These are phyloP conservation scores for Hippocampus zosterae DNA, from an alignment of 2,113 vertebrate genomes.

Conservation along the genomic window DNA sequence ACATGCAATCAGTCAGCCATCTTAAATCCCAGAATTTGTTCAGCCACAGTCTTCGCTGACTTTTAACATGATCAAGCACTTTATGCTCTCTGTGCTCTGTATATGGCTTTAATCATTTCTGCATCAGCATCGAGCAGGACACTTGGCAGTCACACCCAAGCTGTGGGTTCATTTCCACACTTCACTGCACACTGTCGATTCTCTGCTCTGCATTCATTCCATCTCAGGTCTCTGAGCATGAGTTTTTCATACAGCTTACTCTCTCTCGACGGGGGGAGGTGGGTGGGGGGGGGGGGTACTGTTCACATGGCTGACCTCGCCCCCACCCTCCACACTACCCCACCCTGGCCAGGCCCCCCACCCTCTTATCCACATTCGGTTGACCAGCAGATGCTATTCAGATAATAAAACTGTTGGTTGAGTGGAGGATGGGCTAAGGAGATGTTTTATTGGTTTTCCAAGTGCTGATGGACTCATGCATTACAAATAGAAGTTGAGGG, in stretches of 20 bases:
- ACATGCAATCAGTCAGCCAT: too few species aligned
- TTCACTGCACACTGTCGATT: not conserved
- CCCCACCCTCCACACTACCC: conserved; percentile 17
- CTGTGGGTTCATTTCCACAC: conserved; percentile 19
- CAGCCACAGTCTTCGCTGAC: not conserved
- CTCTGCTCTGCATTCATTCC: not conserved
- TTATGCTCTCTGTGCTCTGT: not conserved
- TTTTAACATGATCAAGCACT: not conserved
- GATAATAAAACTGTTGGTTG: conserved; percentile 27
- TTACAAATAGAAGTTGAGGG: not conserved
- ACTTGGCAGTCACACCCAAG: conserved; percentile 8
- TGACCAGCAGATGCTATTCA: conserved; percentile 58
- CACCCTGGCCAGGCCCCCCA: conserved; percentile 44
- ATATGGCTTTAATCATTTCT: too few species aligned
- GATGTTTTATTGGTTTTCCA: not conserved
- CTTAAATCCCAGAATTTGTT: too few species aligned
- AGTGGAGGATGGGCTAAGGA: conserved; percentile 49
- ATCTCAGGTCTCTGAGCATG: conserved; percentile 9
- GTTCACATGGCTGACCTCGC: conserved; percentile 43
- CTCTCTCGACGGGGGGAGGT: conserved; percentile 11
- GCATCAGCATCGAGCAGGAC: conserved; percentile 2
- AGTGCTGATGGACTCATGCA: not conserved
- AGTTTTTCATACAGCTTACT: conserved; percentile 9
- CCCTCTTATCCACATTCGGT: conserved; percentile 43
- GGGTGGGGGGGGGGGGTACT: conserved; percentile 13